Evolutionary conservation across 2,113 vertebrate species (phyloP).

Genomic region (Pleuronectes platessa): DNA sequence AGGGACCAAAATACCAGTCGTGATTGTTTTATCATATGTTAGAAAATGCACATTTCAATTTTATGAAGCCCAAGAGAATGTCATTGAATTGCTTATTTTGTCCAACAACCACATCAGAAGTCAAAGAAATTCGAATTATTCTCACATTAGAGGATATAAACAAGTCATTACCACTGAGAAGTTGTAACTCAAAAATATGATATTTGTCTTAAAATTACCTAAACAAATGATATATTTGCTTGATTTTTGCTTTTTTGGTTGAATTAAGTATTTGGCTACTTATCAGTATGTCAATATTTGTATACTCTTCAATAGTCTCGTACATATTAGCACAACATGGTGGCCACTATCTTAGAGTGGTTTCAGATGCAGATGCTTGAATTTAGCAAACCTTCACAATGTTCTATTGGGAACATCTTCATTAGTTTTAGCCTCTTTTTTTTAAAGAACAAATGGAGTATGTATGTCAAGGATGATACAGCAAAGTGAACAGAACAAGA

Average conservation of each 20-base stretch:
- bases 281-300: too few species aligned
- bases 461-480: background rate
- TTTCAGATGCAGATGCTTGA: background rate
- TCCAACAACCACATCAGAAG: too few species aligned
- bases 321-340: background rate
- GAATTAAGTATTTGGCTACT: too few species aligned
- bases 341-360: background rate
- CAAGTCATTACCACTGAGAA: too few species aligned
- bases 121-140: too few species aligned
- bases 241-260: too few species aligned
- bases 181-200: too few species aligned
- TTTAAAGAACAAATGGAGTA: background rate
- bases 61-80: background rate
- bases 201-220: too few species aligned
- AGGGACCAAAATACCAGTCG: too few species aligned
- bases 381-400: background rate
- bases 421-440: background rate
- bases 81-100: background rate
- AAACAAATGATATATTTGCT: too few species aligned
- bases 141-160: too few species aligned
- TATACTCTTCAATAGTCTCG: background rate
- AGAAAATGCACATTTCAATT: background rate
- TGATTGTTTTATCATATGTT: too few species aligned
- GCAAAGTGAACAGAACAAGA: constrained; percentile 30
- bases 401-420: background rate